A percentile compares a stretch with the other conserved stretches of the same genome.
Conservation (phyloP, 2,113 vertebrate species). For the Antechinus flavipes region DNA sequence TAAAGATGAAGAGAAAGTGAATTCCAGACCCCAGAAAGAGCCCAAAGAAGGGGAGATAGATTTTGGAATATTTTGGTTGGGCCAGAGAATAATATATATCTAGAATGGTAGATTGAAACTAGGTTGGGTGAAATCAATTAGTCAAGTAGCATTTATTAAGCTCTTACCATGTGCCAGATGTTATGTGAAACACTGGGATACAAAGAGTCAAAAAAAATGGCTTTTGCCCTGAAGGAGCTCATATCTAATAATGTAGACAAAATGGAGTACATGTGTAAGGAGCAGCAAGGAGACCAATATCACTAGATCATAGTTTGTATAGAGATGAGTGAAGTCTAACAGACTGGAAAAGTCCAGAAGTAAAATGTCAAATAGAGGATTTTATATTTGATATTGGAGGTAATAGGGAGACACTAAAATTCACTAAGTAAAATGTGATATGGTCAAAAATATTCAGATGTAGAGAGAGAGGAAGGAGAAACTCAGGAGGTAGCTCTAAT, state of each 20-base stretch:
- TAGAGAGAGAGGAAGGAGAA: not conserved
- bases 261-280: not conserved
- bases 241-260: not conserved
- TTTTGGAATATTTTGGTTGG: not conserved
- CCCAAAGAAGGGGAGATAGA: not conserved
- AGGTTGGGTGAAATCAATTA: not conserved
- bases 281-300: no score
- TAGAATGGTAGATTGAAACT: not conserved
- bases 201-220: not conserved
- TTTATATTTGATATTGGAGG: not conserved
- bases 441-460: not conserved
- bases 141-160: not conserved
- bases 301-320: no score
- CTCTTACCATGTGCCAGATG: not conserved
- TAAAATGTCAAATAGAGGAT: not conserved
- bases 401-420: not conserved
- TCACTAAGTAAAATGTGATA: not conserved
- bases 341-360: not conserved
- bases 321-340: not conserved
- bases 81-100: not conserved
- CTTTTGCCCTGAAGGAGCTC: not conserved
- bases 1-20: not conserved
- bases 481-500: not conserved
- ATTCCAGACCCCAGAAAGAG: not conserved
- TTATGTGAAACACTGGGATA: not conserved